Conservation (phyloP, 2,113 vertebrate genomes). For the Heterochromis multidens region DNA sequence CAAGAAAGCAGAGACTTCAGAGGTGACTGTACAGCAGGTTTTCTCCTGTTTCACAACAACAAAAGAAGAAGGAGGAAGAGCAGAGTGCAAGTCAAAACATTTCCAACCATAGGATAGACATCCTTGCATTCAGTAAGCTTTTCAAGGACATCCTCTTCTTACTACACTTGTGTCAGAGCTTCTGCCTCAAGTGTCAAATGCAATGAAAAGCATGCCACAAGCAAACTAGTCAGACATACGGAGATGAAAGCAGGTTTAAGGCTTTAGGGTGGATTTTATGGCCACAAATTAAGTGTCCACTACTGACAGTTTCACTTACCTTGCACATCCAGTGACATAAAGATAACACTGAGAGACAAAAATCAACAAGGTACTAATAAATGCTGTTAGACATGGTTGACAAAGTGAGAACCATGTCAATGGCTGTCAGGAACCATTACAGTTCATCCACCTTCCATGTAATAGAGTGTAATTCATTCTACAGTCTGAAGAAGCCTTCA, state of each 20-base stretch:
- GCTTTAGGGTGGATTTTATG: constrained; percentile 15
- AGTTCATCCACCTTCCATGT: background rate
- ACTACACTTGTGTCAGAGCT: constrained; percentile 17
- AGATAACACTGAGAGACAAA: constrained; percentile 62
- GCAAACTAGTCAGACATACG: constrained; percentile 33
- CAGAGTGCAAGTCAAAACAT: background rate
- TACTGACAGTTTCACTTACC: constrained; percentile 66
- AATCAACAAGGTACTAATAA: constrained; percentile 62
- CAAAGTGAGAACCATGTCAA: constrained; percentile 27
- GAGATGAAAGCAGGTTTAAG: constrained; percentile 5
- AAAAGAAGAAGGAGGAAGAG: background rate
- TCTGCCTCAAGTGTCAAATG: constrained; percentile 1
- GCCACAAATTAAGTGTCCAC: constrained; percentile 25
- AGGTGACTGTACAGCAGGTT: constrained; percentile 34
- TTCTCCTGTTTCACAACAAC: constrained; percentile 13
- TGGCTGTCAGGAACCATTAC: constrained; percentile 44
- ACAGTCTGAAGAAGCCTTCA: background rate
- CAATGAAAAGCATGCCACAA: constrained; percentile 48
- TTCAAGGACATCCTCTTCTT: constrained; percentile 11
- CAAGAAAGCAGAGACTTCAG: constrained; percentile 31
- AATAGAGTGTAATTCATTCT: constrained; percentile 6
- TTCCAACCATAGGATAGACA: background rate
- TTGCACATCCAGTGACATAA: constrained; percentile 36
- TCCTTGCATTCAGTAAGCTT: background rate
- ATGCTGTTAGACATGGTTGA: constrained; percentile 57